Percentiles rank a stretch among this genome's conserved stretches.
phyloP scores from a whole-genome alignment of 37 sponge, comb jelly and placozoan genomes.

The Ephydatia muelleri region DNA sequence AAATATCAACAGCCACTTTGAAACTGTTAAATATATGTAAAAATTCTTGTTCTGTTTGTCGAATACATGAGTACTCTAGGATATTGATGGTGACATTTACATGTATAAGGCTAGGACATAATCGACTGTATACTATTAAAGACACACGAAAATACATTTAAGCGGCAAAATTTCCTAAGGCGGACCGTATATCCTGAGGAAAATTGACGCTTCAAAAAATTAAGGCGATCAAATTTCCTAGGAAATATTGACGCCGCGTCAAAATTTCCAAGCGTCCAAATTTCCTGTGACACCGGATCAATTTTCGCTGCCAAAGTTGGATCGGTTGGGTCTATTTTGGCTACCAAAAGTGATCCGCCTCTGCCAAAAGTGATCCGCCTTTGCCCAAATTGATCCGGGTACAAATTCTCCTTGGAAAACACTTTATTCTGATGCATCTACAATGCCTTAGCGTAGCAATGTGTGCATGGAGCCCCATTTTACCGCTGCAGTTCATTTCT shows the following conservation, averaged over 20 bases:
- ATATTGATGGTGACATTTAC: not conserved
- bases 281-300: too few relatives aligned
- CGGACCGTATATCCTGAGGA: not conserved
- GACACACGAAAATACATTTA: not conserved
- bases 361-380: too few relatives aligned
- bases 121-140: not conserved
- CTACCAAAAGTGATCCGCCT: too few relatives aligned
- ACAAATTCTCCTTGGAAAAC: too few relatives aligned
- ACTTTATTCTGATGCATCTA: too few relatives aligned
- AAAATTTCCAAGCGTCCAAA: not conserved
- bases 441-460: too few relatives aligned
- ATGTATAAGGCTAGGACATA: not conserved
- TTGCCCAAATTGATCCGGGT: too few relatives aligned
- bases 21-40: not conserved
- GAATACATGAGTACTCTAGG: not conserved
- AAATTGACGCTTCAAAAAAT: not conserved
- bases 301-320: too few relatives aligned
- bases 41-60: not conserved
- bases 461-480: too few relatives aligned
- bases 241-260: not conserved
- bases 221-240: not conserved
- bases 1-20: not conserved
- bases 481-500: too few relatives aligned
- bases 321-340: too few relatives aligned
- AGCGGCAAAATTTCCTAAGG: conserved; percentile 1